Conservation (phyloP, 2,113 vertebrate species). For the Cinclus mexicanus region DNA sequence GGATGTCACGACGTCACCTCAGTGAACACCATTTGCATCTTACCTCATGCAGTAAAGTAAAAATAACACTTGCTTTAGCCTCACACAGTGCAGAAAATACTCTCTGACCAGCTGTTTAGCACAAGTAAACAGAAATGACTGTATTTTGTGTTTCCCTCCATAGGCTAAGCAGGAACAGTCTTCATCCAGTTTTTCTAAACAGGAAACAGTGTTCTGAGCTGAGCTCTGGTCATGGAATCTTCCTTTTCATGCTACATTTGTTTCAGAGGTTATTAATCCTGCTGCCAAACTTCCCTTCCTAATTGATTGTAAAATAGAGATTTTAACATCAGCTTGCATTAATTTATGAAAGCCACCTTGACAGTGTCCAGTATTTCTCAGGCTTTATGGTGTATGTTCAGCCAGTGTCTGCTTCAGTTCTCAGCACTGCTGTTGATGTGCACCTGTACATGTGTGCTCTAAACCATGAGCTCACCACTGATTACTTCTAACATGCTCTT, state of each 20-base stretch:
- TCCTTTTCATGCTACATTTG: neutral
- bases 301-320: neutral
- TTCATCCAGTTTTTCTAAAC: neutral
- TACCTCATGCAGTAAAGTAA: neutral
- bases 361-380: neutral
- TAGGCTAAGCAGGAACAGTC: neutral
- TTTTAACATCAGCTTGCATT: neutral
- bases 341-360: neutral
- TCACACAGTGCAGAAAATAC: neutral
- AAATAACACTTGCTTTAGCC: neutral
- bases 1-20: neutral
- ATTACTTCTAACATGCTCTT: neutral
- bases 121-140: neutral
- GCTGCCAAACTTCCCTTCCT: neutral
- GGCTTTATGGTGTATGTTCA: neutral
- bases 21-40: neutral
- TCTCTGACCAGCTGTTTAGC: neutral
- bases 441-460: neutral
- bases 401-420: fast-evolving
- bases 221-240: neutral
- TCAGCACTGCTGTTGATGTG: neutral
- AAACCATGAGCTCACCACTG: neutral
- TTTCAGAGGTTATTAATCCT: neutral
- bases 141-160: neutral
- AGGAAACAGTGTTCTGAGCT: neutral